phyloP scores from a whole-genome alignment of 2,888 invertebrate species.

The Mayetiola destructor region DNA sequence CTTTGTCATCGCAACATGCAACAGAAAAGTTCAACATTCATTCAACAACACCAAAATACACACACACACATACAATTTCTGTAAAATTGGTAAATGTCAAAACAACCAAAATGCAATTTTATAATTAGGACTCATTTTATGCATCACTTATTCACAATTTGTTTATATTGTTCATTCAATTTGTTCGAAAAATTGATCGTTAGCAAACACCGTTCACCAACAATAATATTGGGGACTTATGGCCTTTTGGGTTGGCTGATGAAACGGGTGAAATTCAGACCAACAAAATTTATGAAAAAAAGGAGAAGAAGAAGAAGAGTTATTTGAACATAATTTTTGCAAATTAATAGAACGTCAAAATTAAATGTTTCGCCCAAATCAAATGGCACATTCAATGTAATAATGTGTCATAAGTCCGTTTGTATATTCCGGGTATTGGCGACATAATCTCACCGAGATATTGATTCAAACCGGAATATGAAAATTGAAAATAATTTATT shows the following conservation, averaged over 20 bases:
- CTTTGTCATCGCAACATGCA: background rate
- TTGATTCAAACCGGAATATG: too few relatives aligned
- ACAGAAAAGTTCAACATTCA: background rate
- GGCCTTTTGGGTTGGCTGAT: background rate
- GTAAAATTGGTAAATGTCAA: too few relatives aligned
- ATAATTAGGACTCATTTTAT: constrained; percentile 11
- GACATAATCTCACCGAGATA: too few relatives aligned
- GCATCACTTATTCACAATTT: constrained; percentile 5
- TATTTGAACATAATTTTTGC: background rate
- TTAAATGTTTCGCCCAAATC: too few relatives aligned
- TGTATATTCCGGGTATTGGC: too few relatives aligned
- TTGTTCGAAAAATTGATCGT: too few relatives aligned
- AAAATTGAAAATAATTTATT: too few relatives aligned
- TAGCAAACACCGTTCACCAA: background rate
- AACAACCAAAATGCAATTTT: too few relatives aligned
- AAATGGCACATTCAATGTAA: too few relatives aligned
- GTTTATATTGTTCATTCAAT: background rate
- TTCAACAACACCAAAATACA: background rate
- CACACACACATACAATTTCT: constrained; percentile 4
- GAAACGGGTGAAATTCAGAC: background rate
- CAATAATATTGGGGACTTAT: background rate
- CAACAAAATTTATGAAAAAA: background rate
- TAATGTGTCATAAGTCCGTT: too few relatives aligned
- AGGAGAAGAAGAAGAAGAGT: background rate
- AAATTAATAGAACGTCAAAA: background rate